Evolutionary conservation across 1,140 invertebrate species (phyloP), one percentile per base, ranked within the genome.

Genomic region (Drosophila obscura): DNA sequence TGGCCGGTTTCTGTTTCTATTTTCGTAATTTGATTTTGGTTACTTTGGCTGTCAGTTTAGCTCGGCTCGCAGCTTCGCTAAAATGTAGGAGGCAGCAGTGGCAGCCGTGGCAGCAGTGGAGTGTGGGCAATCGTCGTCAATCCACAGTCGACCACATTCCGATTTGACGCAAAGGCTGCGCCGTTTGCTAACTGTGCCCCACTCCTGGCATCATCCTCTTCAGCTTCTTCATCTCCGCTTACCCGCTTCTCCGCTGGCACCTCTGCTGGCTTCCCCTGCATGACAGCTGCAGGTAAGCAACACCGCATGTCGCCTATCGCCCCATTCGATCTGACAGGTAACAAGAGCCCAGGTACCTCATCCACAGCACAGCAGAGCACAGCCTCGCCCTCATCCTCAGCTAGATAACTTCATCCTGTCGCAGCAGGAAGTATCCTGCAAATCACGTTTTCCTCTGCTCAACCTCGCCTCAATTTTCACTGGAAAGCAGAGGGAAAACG

Each of bases 271-370:
- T 31, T 3, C 31, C 31, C 31, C 31, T 31, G 31, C 31, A 9
- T 31, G 31, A 31, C 31, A 68, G 82, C 79, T 78, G 82, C 83
- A 88, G 83, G 83, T 87, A 87, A 68, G 72, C 77, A 77, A 84
- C 81, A 84, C 74, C 79, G 68, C 60, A 67, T 64, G 43, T 73
- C 51, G 52, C 59, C 64, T 87, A 88, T 87, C 83, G 58, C 13
- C 61, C 63, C 76, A 55, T 88, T 60, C 83, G 73, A 87, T 87
- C 83, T 78, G 83, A 87, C 83, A 87, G 83, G 83, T 87, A 87
- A 87, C 71, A 69, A 73, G 83, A 58, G 46, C 39, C 28, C 39
- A 53, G 16, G 39, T 45, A 44, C 77, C 66, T 58, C 72, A 73
- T 69, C 59, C 43, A 31, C 52, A 73, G 50, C 48, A 43, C 45